phyloP scores from a whole-genome alignment of 2,113 vertebrate genomes.

The Crypturellus undulatus region DNA sequence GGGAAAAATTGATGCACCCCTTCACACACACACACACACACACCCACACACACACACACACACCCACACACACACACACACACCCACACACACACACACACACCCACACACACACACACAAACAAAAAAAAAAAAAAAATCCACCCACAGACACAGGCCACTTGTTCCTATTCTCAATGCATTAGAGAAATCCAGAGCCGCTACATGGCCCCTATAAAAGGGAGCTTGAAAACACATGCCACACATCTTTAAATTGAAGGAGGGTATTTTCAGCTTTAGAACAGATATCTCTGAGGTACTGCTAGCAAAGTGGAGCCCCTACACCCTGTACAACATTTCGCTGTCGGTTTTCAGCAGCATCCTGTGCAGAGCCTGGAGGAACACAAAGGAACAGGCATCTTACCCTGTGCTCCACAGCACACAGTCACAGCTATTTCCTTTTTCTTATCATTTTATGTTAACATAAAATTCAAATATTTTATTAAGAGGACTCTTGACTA shows the following conservation, averaged over 20 bases:
- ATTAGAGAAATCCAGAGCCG: not conserved
- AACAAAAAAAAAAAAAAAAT: not conserved
- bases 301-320: not conserved
- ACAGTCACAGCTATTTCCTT: not conserved
- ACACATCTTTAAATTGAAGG: not conserved
- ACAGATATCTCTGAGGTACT: not conserved
- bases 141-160: not conserved
- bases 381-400: not conserved
- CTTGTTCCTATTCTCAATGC: not conserved
- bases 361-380: not conserved
- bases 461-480: not conserved
- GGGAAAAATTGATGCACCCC: not conserved
- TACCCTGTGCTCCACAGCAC: not conserved
- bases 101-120: no score
- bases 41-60: no score
- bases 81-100: no score
- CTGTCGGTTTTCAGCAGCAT: not conserved
- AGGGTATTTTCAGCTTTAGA: not conserved
- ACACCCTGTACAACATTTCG: no score
- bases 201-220: not conserved
- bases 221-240: not conserved
- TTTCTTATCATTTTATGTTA: not conserved
- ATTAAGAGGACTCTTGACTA: not conserved
- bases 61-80: no score
- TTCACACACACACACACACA: not conserved